Percentiles rank a stretch among this genome's conserved stretches.
These are phyloP conservation scores for Carassius gibelio DNA, from an alignment of 2,113 vertebrate species.

Conservation along the genomic window DNA sequence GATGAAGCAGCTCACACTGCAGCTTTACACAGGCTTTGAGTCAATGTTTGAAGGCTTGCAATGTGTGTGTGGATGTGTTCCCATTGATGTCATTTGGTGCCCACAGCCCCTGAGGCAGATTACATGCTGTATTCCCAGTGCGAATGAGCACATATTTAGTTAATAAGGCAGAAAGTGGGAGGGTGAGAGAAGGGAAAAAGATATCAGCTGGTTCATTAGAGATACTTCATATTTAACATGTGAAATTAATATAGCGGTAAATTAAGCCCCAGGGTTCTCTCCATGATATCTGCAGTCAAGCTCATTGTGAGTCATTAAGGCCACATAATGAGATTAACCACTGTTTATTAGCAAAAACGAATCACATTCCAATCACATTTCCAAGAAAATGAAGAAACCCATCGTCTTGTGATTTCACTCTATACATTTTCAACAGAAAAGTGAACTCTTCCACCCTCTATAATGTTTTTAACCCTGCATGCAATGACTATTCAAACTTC, in stretches of 20 bases:
- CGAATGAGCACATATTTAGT: not conserved
- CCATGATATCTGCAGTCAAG: not conserved
- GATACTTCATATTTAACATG: conserved; percentile 12
- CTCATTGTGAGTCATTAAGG: conserved; percentile 6
- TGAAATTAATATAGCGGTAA: conserved; percentile 26
- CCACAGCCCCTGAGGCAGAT: conserved; percentile 2
- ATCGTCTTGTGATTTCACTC: not conserved
- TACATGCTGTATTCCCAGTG: conserved; percentile 23
- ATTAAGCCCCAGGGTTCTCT: not conserved
- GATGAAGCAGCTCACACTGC: not conserved
- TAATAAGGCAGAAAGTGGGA: conserved; percentile 6
- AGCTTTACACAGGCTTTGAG: not conserved
- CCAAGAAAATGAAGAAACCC: not conserved
- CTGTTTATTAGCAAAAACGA: not conserved
- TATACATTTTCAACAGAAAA: not conserved
- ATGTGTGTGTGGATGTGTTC: conserved; percentile 40
- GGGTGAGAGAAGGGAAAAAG: not conserved
- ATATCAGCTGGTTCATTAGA: not conserved
- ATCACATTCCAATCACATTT: not conserved
- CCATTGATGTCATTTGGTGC: conserved; percentile 30
- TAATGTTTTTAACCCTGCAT: not conserved
- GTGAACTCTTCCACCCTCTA: not conserved
- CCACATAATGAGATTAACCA: not conserved
- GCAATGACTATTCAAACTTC: conserved; percentile 2
- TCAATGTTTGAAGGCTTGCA: conserved; percentile 2